Evolutionary conservation across 2,113 vertebrate species (phyloP).

Genomic region (Onychostruthus taczanowskii): DNA sequence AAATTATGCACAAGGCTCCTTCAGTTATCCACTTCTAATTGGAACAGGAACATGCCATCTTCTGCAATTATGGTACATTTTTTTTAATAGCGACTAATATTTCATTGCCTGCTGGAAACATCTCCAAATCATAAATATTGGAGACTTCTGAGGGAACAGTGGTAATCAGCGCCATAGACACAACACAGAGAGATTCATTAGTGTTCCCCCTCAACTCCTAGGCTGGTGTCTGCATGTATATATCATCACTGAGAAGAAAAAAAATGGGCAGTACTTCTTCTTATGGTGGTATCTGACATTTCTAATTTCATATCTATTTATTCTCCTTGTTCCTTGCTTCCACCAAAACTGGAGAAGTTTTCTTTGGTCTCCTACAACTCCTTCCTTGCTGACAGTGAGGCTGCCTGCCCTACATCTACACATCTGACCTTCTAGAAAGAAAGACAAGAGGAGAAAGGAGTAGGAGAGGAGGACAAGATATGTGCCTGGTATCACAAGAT

Average conservation of each 20-base stretch:
- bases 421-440: neutral
- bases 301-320: neutral
- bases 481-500: neutral
- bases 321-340: neutral
- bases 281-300: neutral
- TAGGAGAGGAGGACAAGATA: neutral
- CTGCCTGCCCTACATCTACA: neutral
- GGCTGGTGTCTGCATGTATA: neutral
- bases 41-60: neutral
- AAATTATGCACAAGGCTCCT: neutral
- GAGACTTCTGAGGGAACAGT: neutral
- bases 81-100: neutral
- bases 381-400: neutral
- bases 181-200: conserved; percentile 14
- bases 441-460: neutral
- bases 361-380: neutral
- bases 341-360: neutral
- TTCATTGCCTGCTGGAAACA: conserved; percentile 23
- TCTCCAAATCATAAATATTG: conserved; percentile 34
- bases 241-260: neutral
- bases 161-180: conserved; percentile 13
- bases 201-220: neutral
- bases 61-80: conserved; percentile 4
- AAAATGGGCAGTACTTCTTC: neutral
- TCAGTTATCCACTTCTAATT: neutral